These are phyloP conservation scores for Noctua janthe DNA, from an alignment of 2,888 invertebrate species.

Conservation along the genomic window DNA sequence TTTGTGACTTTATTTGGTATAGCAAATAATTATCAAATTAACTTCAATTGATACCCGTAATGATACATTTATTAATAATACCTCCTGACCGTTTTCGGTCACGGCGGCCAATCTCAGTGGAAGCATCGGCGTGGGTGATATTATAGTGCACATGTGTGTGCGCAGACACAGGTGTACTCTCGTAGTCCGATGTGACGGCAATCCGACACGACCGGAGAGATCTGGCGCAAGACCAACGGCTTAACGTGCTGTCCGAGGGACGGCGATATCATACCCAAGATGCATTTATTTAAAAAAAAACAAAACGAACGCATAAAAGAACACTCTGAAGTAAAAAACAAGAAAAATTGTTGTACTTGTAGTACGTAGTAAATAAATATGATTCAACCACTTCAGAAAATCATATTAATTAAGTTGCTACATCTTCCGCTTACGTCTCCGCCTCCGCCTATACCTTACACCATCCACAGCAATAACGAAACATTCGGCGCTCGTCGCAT, in stretches of 20 bases:
- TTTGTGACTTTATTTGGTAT: not conserved
- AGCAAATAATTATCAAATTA: not conserved
- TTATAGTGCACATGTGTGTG: not conserved
- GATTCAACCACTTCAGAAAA: not conserved
- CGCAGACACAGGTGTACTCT: not conserved
- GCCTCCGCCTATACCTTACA: constrained; percentile 39
- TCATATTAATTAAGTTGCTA: constrained; percentile 1
- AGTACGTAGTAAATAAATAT: not conserved
- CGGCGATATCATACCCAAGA: not conserved
- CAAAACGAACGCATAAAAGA: not conserved
- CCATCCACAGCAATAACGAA: constrained; percentile 49
- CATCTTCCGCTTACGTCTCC: constrained; percentile 6
- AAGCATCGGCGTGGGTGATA: not conserved
- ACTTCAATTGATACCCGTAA: not conserved
- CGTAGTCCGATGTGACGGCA: not conserved
- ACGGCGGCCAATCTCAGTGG: not conserved
- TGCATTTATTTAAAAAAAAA: too few species aligned
- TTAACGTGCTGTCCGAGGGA: not conserved
- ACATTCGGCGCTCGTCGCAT: constrained; percentile 66
- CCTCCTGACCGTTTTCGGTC: not conserved
- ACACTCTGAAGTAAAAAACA: not conserved
- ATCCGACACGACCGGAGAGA: not conserved
- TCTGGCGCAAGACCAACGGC: not conserved
- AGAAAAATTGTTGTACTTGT: not conserved
- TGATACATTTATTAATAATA: too few species aligned